Base-by-base conservation (phyloP, 2,113 vertebrate species). In the Odocoileus hemionus region DNA sequence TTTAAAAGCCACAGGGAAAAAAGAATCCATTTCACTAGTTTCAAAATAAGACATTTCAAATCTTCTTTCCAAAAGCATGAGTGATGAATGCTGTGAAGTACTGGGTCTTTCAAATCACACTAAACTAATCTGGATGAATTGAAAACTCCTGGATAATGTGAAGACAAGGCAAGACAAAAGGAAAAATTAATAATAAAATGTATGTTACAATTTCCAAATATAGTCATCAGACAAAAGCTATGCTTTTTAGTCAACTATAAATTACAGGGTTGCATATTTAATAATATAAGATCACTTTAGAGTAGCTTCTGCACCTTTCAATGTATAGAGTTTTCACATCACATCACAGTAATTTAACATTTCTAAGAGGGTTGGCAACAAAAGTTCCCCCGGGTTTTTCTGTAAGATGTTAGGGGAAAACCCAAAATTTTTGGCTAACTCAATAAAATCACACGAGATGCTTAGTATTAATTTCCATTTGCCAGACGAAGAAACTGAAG, bases 1-100 rank as follows among this genome's bases (percentile, higher is more conserved):
- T 86, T 86, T 43, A 30, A 85, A 92, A 94, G 36, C 84, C 10
- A 0, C 28, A 78, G n/a, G 11, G 16, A 1, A 15, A 54, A 54
- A 91, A n/a, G 47, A 86, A 50, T n/a, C 74, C 23, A 85, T 70
- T 80, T 67, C 54, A 36, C 79, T 95, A 84, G 43, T 67, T 80
- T 92, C 94, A 88, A 97, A 94, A 86, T 13, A 84, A 43, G 30
- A 28, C 21, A 57, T 83, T 96, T 94, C 76, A 84, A 43, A 89
- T 52, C 28, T n/a, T 92, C n/a, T 92, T 80, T 13, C 9, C 45
- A 82, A 82, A 30, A 87, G 11, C 16, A 28, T 13, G 10, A 89
- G 13, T 33, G n/a, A 58, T 33, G 55, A 45, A 9, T 33, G 15
- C 30, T 76, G 13, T 2, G 26, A 93, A 83, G 39, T 39, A 23